Evolutionary conservation across 1,140 invertebrate species (phyloP), one percentile per base, ranked within the genome.

Genomic region (Polypedilum vanderplanki): DNA sequence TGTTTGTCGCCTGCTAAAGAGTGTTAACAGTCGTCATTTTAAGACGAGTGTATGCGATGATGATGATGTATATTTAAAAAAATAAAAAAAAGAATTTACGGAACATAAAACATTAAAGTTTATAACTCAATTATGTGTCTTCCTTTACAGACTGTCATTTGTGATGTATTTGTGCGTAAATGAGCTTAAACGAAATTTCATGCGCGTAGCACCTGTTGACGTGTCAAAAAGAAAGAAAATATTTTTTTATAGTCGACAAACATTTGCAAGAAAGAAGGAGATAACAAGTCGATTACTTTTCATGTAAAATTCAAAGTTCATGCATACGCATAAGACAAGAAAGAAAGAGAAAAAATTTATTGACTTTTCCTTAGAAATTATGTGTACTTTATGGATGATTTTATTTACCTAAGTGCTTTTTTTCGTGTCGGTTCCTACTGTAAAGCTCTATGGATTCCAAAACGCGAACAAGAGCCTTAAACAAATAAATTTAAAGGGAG

Each of bases 21-120:
- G 46, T 57, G 46, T 57, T 57, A 57, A 57, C 10, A 57, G 46
- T 57, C 12, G 46, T 57, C 24, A 5, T 33, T 33, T 57, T 57
- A n/a, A 57, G 46, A 57, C 12, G 46, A 15, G n/a, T 57, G n/a
- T 57, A 57, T 57, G 46, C 8, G 41, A 46, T 46, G 41, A 46
- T 46, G 41, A 12, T 57, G 46, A n/a, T 57, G 46, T 57, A 57
- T 57, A 57, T 57, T 57, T 57, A 57, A 57, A 57, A 12, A 12
- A n/a, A 57, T 12, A n/a, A 12, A n/a, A 57, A 57, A 57, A 57
- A 46, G 15, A 20, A 70, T 22, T 70, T 17, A 20, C 65, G 20
- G 65, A 70, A 70, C 65, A 70, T 70, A 70, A 70, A 70, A 10
- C 65, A 18, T 20, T 70, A 70, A 70, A 70, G 65, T 70, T 70